Conservation (phyloP, 2,113 vertebrate genomes). For the Paramormyrops kingsleyae region DNA sequence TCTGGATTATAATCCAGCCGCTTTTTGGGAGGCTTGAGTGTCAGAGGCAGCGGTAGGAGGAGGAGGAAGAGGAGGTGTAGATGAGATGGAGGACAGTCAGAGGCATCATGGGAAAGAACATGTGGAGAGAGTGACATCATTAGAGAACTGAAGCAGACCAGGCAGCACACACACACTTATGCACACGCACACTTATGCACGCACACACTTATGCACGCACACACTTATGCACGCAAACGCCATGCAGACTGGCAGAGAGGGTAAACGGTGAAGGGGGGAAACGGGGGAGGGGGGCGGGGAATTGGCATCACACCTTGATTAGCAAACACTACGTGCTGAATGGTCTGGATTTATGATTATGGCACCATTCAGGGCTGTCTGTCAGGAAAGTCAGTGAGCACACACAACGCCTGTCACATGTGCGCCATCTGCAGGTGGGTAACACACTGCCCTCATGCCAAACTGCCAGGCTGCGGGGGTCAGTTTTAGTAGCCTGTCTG, state of each 20-base stretch:
- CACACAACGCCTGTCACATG: not conserved
- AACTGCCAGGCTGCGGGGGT: not conserved
- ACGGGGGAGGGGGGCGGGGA: not conserved
- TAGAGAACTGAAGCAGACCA: constrained; percentile 66
- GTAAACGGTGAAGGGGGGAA: not conserved
- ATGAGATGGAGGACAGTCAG: constrained; percentile 77
- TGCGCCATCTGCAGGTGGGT: not conserved
- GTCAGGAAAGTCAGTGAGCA: not conserved
- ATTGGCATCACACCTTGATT: not conserved
- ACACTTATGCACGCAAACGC: not conserved
- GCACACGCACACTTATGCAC: not conserved
- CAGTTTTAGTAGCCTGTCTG: not conserved
- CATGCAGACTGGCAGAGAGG: constrained; percentile 11
- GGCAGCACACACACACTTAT: constrained; percentile 17
- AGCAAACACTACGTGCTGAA: not conserved
- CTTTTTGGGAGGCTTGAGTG: constrained; percentile 98
- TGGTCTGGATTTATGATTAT: not conserved
- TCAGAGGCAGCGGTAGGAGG: constrained; percentile 69
- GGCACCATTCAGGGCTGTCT: not conserved
- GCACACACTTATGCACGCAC: no score
- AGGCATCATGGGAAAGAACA: constrained; percentile 80
- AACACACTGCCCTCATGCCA: not conserved
- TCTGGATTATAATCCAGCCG: constrained; percentile 98
- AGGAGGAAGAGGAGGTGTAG: constrained; percentile 73
- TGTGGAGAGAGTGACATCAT: constrained; percentile 85